phyloP scores from a whole-genome alignment of 2,113 vertebrate genomes.

The Stegostoma tigrinum region DNA sequence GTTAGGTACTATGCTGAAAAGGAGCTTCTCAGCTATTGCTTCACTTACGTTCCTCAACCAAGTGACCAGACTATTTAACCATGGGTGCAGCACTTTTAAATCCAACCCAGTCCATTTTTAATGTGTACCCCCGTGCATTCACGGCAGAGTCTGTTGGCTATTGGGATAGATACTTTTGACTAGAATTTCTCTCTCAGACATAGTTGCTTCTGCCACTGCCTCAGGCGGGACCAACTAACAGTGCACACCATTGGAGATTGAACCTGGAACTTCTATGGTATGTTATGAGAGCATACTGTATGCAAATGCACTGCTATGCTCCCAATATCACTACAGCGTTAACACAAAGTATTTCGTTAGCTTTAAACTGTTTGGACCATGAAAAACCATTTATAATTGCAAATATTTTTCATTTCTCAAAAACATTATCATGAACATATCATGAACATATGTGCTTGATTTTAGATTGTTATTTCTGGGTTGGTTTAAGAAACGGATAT shows the following conservation, averaged over 20 bases:
- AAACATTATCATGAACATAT: background rate
- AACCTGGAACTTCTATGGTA: background rate
- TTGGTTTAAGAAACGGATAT: background rate
- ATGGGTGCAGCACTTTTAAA: background rate
- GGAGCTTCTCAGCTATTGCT: slow-evolving; percentile 22
- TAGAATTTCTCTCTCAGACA: background rate
- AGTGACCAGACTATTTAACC: background rate
- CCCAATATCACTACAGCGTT: background rate
- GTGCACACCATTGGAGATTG: background rate
- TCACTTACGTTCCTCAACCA: background rate
- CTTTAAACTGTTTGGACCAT: background rate
- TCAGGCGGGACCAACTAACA: background rate
- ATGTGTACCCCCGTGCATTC: background rate
- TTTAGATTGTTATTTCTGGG: background rate
- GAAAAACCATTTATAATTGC: background rate
- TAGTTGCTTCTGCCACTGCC: background rate
- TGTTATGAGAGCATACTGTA: background rate
- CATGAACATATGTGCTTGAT: background rate
- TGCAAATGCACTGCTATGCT: background rate
- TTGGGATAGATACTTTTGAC: background rate
- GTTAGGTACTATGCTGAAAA: background rate
- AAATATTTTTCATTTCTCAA: background rate
- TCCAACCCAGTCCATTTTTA: background rate
- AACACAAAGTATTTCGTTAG: background rate
- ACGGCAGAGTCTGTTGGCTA: background rate